Evolutionary conservation across 1,140 invertebrate species (phyloP).

Genomic region (Neelides sp.): DNA sequence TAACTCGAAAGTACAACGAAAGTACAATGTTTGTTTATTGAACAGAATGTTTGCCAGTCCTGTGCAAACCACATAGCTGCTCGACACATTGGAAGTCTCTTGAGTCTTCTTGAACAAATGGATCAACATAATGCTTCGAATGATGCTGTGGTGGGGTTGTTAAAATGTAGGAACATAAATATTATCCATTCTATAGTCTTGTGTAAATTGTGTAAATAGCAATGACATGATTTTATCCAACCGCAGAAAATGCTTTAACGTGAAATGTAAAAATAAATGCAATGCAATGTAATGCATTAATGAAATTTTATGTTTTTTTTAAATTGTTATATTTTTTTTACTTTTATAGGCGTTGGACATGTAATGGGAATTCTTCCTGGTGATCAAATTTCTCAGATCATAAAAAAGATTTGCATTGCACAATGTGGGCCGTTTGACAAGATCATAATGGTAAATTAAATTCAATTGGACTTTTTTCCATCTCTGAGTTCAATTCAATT

Average conservation of each 20-base stretch:
- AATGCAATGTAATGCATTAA: too few relatives aligned
- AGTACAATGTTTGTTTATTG: not conserved
- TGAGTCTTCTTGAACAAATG: slow-evolving; percentile 63
- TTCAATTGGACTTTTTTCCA: not conserved
- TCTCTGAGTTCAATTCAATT: not conserved
- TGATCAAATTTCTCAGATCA: slow-evolving; percentile 51
- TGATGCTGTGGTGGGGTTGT: slow-evolving; percentile 63
- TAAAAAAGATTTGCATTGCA: slow-evolving; percentile 64
- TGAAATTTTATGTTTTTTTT: too few relatives aligned
- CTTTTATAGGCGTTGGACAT: slow-evolving; percentile 46
- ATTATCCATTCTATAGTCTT: too few relatives aligned
- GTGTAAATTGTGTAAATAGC: too few relatives aligned
- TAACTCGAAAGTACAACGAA: slow-evolving; percentile 4
- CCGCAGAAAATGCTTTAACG: too few relatives aligned
- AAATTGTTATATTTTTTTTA: too few relatives aligned
- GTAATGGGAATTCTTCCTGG: slow-evolving; percentile 50
- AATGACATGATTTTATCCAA: too few relatives aligned
- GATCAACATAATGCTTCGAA: slow-evolving; percentile 67
- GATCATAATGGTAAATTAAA: slow-evolving; percentile 34
- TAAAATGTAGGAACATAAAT: slow-evolving; percentile 66
- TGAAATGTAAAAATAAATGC: too few relatives aligned
- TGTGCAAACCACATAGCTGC: slow-evolving; percentile 63
- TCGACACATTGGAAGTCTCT: slow-evolving; percentile 62
- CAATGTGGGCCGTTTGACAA: slow-evolving; percentile 55
- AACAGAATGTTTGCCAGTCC: slow-evolving; percentile 47